phyloP scores from a whole-genome alignment of 2,797 vertebrate genomes.

The Poeciliopsis turneri region DNA sequence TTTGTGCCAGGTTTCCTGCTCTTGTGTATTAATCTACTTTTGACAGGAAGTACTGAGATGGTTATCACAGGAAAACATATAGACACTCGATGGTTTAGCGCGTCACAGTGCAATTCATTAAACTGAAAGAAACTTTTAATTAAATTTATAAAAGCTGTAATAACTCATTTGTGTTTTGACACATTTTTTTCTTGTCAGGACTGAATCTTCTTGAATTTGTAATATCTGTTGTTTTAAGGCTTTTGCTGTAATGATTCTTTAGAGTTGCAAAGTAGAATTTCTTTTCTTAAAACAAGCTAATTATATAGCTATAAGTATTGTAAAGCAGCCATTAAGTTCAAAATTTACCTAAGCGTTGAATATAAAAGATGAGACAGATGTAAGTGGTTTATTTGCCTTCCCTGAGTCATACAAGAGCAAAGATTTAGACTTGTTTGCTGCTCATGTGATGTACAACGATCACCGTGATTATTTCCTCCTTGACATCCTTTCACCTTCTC shows the following conservation, averaged over 20 bases:
- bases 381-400: background rate
- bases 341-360: background rate
- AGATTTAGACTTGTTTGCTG: background rate
- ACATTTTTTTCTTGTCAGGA: background rate
- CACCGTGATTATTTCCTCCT: background rate
- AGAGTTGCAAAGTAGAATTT: background rate
- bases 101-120: background rate
- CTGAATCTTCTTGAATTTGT: background rate
- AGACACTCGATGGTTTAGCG: background rate
- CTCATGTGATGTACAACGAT: background rate
- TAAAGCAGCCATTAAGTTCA: background rate
- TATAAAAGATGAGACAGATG: background rate
- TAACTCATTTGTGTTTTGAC: background rate
- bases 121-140: background rate
- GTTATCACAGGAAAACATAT: background rate
- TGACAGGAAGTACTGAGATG: constrained; percentile 13
- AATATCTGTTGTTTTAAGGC: background rate
- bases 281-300: background rate
- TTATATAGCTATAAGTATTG: background rate
- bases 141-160: background rate
- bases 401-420: background rate
- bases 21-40: too few relatives aligned
- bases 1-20: background rate
- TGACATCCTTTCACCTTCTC: background rate
- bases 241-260: background rate